These are phyloP conservation scores for Drosophila cracens DNA, from an alignment of 2,888 invertebrate genomes.

Conservation along the genomic window DNA sequence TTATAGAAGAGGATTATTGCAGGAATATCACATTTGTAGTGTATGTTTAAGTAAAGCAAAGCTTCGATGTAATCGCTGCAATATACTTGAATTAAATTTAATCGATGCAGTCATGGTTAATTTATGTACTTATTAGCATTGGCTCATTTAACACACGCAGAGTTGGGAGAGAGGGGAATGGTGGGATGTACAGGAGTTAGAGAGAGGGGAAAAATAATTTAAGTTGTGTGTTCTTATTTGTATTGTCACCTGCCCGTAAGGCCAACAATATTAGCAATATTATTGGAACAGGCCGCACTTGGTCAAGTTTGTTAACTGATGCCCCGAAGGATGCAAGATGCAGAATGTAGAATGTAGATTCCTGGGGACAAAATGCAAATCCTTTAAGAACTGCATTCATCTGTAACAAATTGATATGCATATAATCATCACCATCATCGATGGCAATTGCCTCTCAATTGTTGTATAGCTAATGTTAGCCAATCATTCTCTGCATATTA, in stretches of 20 bases:
- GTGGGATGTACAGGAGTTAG: neutral
- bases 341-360: neutral
- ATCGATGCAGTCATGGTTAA: constrained; percentile 42
- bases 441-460: neutral
- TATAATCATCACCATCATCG: neutral
- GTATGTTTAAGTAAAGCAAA: neutral
- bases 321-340: neutral
- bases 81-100: neutral
- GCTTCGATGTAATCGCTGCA: constrained; percentile 27
- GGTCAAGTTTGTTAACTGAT: neutral
- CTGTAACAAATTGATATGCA: neutral
- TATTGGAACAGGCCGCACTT: neutral
- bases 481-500: constrained; percentile 7
- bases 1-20: neutral
- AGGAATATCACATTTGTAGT: neutral
- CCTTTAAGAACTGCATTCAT: neutral
- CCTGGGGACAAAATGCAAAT: neutral
- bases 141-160: constrained; percentile 35
- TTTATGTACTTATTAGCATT: constrained; percentile 60
- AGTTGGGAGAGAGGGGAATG: neutral
- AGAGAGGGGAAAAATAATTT: neutral
- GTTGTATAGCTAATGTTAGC: neutral
- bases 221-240: neutral
- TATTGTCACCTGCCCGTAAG: neutral
- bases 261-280: neutral